Conservation (phyloP, 2,113 vertebrate genomes). For the Sus scrofa region T2T-Sscrofa CM000830.6:114731001-114731500, state of each 20-base stretch:
- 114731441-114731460: too few species aligned
- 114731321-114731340: too few species aligned
- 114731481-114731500: too few species aligned
- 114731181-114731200: constrained; percentile 22
- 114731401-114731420: too few species aligned
- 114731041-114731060: constrained; percentile 40
- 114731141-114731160: constrained; percentile 41
- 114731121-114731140: constrained; percentile 16
- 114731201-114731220: constrained; percentile 17
- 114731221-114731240: not conserved
- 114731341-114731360: too few species aligned
- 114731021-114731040: not conserved
- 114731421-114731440: too few species aligned
- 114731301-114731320: too few species aligned
- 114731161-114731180: not conserved
- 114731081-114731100: constrained; percentile 13
- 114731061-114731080: not conserved
- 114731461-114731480: too few species aligned
- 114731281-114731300: too few species aligned
- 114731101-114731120: not conserved
- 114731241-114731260: constrained; percentile 12
- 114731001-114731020: constrained; percentile 54
- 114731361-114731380: too few species aligned
- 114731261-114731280: not conserved
- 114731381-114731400: too few species aligned